Evolutionary conservation across 2,797 vertebrate genomes (phyloP).

Genomic region (Natrix natrix): DNA sequence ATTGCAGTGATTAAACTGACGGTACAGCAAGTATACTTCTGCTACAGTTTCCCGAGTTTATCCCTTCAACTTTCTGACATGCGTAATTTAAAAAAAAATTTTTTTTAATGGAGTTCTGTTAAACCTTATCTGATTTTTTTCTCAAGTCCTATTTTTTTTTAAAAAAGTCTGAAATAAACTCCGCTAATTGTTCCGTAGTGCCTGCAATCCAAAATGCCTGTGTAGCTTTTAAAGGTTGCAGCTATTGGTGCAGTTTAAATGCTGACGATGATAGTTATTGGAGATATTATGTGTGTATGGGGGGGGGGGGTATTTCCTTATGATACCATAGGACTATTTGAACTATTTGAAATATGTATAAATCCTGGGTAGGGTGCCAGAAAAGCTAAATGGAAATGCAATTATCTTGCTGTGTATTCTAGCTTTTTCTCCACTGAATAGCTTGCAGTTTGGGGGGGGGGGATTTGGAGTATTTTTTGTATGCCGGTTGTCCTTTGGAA

Average conservation of each 20-base stretch:
- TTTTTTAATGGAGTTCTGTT: not conserved
- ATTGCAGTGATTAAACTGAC: not conserved
- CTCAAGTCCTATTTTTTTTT: slow-evolving; percentile 21
- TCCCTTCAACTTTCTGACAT: slow-evolving; percentile 3
- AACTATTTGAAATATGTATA: slow-evolving; percentile 66
- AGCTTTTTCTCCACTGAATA: slow-evolving; percentile 37
- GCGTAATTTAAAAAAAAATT: not conserved
- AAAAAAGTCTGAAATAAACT: not conserved
- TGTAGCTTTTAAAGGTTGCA: slow-evolving; percentile 35
- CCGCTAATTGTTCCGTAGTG: slow-evolving; percentile 14
- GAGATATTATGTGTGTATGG: not conserved
- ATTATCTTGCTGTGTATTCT: slow-evolving; percentile 62
- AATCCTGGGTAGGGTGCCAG: slow-evolving; percentile 35
- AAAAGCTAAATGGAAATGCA: slow-evolving; percentile 62
- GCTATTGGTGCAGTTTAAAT: slow-evolving; percentile 42
- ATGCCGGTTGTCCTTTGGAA: slow-evolving; percentile 44
- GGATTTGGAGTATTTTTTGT: slow-evolving; percentile 45
- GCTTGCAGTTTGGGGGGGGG: slow-evolving; percentile 44
- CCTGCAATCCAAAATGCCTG: slow-evolving; percentile 40
- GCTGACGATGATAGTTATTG: slow-evolving; percentile 44
- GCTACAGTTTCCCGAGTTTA: not conserved
- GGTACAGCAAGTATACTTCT: not conserved
- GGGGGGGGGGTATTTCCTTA: slow-evolving; percentile 25
- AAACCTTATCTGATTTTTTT: not conserved
- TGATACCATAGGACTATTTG: slow-evolving; percentile 52